Conservation (phyloP, 2,888 invertebrate species). For the Drosophila dives region DNA sequence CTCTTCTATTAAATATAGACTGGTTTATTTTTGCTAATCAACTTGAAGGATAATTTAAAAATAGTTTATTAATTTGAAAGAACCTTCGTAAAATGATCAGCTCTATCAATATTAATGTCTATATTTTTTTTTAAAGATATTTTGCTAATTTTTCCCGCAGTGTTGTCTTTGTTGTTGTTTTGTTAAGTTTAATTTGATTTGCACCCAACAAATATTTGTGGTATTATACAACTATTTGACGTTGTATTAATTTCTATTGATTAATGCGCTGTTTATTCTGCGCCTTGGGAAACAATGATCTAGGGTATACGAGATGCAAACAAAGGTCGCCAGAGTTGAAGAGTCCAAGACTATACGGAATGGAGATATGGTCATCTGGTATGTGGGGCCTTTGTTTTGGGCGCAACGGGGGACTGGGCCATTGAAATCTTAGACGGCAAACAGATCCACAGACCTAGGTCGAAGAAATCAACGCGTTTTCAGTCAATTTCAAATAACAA, state of each 20-base stretch:
- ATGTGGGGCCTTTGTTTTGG: constrained; percentile 62
- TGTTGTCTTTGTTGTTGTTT: constrained; percentile 9
- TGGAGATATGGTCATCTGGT: constrained; percentile 28
- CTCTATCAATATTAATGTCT: constrained; percentile 27
- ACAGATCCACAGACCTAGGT: constrained; percentile 51
- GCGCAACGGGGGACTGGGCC: constrained; percentile 64
- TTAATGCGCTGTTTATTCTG: constrained; percentile 77
- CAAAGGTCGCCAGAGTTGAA: constrained; percentile 41
- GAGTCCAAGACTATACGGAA: neutral
- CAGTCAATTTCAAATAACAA: constrained; percentile 39
- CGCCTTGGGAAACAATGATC: constrained; percentile 62
- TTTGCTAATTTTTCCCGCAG: constrained; percentile 31
- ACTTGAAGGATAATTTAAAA: neutral
- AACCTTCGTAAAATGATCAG: constrained; percentile 12
- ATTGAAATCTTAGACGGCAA: constrained; percentile 66
- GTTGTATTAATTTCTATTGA: constrained; percentile 76
- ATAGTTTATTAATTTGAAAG: neutral
- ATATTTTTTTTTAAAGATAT: constrained; percentile 8
- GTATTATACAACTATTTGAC: constrained; percentile 73
- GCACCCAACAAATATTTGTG: constrained; percentile 48
- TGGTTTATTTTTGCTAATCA: neutral
- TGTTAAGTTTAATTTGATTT: constrained; percentile 68
- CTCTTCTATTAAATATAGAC: neutral
- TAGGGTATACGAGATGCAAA: constrained; percentile 27
- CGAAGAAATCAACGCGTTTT: constrained; percentile 71